Conservation (phyloP, 2,797 vertebrate genomes). For the Ceyx erithaca region DNA sequence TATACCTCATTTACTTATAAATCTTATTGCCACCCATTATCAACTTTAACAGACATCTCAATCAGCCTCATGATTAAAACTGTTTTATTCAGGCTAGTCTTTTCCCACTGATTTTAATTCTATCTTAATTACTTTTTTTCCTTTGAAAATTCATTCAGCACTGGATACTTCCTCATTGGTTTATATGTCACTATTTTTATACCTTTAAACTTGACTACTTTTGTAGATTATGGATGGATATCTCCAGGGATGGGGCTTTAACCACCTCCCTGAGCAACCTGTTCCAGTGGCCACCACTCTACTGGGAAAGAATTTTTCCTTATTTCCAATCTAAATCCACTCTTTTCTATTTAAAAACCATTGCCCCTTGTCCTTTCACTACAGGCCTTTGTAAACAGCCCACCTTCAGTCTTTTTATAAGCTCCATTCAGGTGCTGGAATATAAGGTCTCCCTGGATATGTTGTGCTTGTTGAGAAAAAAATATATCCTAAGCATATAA, state of each 20-base stretch:
- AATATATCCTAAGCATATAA: background rate
- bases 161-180: background rate
- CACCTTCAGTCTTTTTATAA: no score
- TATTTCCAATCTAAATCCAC: no score
- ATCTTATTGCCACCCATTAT: conserved; percentile 60
- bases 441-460: background rate
- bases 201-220: background rate
- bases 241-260: no score
- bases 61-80: conserved; percentile 59
- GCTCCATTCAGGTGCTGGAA: no score
- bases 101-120: conserved; percentile 63
- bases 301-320: no score
- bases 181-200: background rate
- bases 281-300: no score
- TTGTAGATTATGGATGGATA: background rate
- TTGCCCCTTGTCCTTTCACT: no score
- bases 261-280: no score
- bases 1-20: conserved; percentile 70
- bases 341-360: no score
- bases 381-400: no score
- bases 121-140: conserved; percentile 54
- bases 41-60: conserved; percentile 52
- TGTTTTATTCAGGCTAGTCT: conserved; percentile 52
- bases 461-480: background rate
- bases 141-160: conserved; percentile 29